A percentile compares a stretch with the other conserved stretches of the same genome.
phyloP scores from a whole-genome alignment of 1,140 invertebrate genomes.

The Ceratosolen fusciceps region DNA sequence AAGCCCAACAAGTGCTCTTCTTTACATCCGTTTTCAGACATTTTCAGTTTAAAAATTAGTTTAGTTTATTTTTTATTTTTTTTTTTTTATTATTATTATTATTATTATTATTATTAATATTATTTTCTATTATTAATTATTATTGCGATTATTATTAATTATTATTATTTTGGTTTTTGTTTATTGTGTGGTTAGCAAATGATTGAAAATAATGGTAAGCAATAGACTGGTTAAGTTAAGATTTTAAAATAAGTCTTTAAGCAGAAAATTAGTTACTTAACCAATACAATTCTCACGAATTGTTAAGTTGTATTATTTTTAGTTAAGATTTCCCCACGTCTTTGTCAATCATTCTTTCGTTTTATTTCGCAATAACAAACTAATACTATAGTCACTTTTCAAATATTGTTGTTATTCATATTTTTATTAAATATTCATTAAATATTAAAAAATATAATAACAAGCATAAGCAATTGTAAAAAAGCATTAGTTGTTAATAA shows the following conservation, averaged over 20 bases:
- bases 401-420: slow-evolving; percentile 27
- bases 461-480: slow-evolving; percentile 39
- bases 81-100: too few relatives aligned
- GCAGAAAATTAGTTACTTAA: slow-evolving; percentile 29
- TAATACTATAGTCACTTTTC: background rate
- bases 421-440: slow-evolving; percentile 31
- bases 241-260: slow-evolving; percentile 4
- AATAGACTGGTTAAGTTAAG: slow-evolving; percentile 30
- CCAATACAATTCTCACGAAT: slow-evolving; percentile 26
- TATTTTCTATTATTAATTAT: too few relatives aligned
- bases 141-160: too few relatives aligned
- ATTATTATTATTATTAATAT: too few relatives aligned
- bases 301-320: slow-evolving; percentile 36
- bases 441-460: slow-evolving; percentile 37
- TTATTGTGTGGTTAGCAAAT: slow-evolving; percentile 35
- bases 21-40: slow-evolving; percentile 11
- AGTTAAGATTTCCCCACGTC: slow-evolving; percentile 20
- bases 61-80: slow-evolving; percentile 26
- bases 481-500: slow-evolving; percentile 47
- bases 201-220: slow-evolving; percentile 13
- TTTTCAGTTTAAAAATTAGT: background rate
- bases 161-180: too few relatives aligned
- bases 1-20: slow-evolving; percentile 42
- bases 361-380: slow-evolving; percentile 8
- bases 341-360: background rate